Evolutionary conservation across 2,888 invertebrate species (phyloP).

Genomic region (Prionchulus punctatus): DNA sequence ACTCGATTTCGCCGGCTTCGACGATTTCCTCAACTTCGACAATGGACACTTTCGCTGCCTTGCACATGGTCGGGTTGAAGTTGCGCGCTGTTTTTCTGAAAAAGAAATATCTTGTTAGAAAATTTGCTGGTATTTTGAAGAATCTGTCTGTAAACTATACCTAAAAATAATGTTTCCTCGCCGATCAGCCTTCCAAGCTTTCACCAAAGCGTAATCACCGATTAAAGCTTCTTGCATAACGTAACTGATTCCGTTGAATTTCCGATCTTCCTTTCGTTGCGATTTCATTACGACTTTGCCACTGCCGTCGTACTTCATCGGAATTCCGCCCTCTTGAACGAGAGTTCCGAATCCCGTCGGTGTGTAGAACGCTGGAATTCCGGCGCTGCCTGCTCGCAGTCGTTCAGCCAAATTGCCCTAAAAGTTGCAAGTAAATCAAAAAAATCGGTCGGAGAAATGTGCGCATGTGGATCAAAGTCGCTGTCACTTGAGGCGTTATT

Average conservation of each 20-base stretch:
- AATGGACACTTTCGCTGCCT: slow-evolving; percentile 69
- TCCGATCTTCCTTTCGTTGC: slow-evolving; percentile 47
- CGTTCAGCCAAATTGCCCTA: slow-evolving; percentile 90
- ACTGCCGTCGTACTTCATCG: slow-evolving; percentile 68
- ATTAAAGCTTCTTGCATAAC: slow-evolving; percentile 89
- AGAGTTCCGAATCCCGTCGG: slow-evolving; percentile 92
- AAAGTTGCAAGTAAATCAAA: slow-evolving; percentile 5
- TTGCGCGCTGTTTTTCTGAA: slow-evolving; percentile 77
- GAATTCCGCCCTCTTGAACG: slow-evolving; percentile 84
- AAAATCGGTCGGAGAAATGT: neutral
- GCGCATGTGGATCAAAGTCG: neutral
- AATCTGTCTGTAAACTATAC: slow-evolving; percentile 32
- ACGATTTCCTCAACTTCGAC: slow-evolving; percentile 93
- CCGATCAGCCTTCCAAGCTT: slow-evolving; percentile 90
- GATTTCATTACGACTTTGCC: slow-evolving; percentile 57
- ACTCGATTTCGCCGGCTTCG: slow-evolving; percentile 47
- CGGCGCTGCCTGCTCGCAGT: slow-evolving; percentile 88
- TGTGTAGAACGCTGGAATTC: slow-evolving; percentile 93
- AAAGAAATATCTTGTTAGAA: no score
- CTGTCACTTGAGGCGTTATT: slow-evolving; percentile 56
- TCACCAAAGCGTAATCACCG: slow-evolving; percentile 84
- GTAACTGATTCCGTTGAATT: slow-evolving; percentile 68
- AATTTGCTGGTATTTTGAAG: no score
- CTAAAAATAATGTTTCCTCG: slow-evolving; percentile 72
- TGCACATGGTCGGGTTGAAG: slow-evolving; percentile 88